A percentile compares a stretch with the other conserved stretches of the same genome.
Evolutionary conservation across 2,113 vertebrate genomes (phyloP).

Genomic region (Typhlomys cinereus): DNA sequence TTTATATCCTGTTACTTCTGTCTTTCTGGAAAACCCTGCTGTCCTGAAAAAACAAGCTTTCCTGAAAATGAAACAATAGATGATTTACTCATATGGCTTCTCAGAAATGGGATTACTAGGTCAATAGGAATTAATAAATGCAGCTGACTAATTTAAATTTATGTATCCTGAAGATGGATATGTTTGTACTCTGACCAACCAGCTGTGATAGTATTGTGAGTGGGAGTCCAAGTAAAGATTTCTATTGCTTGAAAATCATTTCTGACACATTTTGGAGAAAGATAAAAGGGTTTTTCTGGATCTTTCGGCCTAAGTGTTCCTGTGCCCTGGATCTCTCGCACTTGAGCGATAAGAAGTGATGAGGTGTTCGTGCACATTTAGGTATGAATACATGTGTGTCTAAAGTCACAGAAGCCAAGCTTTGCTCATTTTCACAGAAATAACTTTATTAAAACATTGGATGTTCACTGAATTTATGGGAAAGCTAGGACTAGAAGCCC

Average conservation of each 20-base stretch:
- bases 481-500: background rate
- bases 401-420: background rate
- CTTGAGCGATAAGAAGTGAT: background rate
- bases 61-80: background rate
- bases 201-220: background rate
- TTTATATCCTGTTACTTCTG: background rate
- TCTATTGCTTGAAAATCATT: background rate
- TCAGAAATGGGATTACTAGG: slow-evolving; percentile 7
- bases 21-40: slow-evolving; percentile 9
- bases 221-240: background rate
- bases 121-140: slow-evolving; percentile 11
- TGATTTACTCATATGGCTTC: slow-evolving; percentile 13
- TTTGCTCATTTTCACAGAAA: background rate
- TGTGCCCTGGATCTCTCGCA: background rate
- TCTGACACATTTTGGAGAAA: background rate
- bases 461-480: background rate
- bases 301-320: background rate
- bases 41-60: slow-evolving; percentile 6
- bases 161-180: background rate
- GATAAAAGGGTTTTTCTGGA: background rate
- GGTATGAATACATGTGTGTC: background rate
- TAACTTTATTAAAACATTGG: background rate
- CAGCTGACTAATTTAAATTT: slow-evolving; percentile 23
- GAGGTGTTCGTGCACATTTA: background rate
- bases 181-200: background rate